A percentile compares a stretch with the other conserved stretches of the same genome.
phyloP scores from a whole-genome alignment of 2,797 vertebrate genomes.

The Tragelaphus oryx region DNA sequence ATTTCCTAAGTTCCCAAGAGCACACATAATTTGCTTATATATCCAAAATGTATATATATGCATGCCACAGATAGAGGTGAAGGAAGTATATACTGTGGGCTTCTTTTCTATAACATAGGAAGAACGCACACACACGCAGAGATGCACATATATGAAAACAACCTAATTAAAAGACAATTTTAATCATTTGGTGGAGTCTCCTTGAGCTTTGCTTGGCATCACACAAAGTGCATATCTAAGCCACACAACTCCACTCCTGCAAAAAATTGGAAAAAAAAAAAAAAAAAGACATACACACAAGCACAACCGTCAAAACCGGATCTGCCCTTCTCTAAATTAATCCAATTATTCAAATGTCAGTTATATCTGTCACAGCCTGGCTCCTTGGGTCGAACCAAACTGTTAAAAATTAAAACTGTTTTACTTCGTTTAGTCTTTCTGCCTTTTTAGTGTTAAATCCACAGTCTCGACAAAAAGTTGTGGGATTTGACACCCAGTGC shows the following conservation, averaged over 20 bases:
- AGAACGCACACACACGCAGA: background rate
- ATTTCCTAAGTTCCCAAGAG: background rate
- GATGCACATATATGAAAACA: background rate
- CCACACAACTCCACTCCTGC: slow-evolving; percentile 77
- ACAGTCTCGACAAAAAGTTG: slow-evolving; percentile 87
- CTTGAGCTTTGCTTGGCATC: slow-evolving; percentile 66
- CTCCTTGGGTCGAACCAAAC: slow-evolving; percentile 84
- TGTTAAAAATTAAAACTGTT: slow-evolving; percentile 91
- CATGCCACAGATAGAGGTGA: fast-evolving
- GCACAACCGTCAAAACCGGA: slow-evolving; percentile 76
- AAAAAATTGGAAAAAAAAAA: slow-evolving; percentile 66
- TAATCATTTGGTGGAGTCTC: slow-evolving; percentile 41
- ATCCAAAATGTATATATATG: background rate
- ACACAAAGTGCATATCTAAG: slow-evolving; percentile 88
- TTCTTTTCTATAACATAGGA: background rate
- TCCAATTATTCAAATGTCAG: slow-evolving; percentile 93
- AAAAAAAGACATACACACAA: slow-evolving; percentile 78
- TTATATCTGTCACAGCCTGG: slow-evolving; percentile 87
- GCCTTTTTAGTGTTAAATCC: slow-evolving; percentile 89
- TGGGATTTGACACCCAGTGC: slow-evolving; percentile 90
- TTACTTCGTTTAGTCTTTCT: slow-evolving; percentile 89
- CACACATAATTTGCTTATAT: background rate
- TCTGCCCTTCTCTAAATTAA: slow-evolving; percentile 86
- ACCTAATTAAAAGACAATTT: background rate
- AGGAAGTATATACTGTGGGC: background rate